These are phyloP conservation scores for Scolopax bukidnonensis DNA, from an alignment of 2,797 vertebrate species.

Conservation along the genomic window DNA sequence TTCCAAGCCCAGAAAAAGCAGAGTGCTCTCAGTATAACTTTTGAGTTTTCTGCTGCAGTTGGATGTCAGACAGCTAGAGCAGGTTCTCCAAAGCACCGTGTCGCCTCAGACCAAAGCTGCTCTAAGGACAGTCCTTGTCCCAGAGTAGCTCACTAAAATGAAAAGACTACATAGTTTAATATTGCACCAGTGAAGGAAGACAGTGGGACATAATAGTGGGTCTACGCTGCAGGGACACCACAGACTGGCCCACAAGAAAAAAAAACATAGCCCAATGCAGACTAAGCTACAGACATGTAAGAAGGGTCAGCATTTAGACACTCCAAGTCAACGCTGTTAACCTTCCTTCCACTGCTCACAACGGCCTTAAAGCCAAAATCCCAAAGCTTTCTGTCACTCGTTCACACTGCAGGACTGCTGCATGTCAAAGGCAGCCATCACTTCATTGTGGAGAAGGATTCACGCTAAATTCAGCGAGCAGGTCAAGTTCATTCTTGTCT, in stretches of 20 bases:
- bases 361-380: neutral
- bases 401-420: neutral
- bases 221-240: neutral
- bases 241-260: neutral
- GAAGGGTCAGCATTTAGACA: neutral
- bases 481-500: conserved; percentile 70
- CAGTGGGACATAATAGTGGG: neutral
- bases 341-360: neutral
- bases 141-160: neutral
- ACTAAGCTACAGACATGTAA: neutral
- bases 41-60: neutral
- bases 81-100: neutral
- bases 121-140: neutral
- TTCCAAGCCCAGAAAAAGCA: neutral
- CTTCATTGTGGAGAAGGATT: neutral
- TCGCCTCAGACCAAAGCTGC: neutral
- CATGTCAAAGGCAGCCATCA: neutral
- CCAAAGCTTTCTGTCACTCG: neutral
- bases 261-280: neutral
- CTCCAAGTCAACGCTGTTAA: neutral
- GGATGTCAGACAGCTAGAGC: neutral
- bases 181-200: neutral
- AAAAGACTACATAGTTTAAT: neutral
- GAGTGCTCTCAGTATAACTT: neutral
- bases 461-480: neutral